phyloP scores from a whole-genome alignment of 2,888 invertebrate genomes.

The Danaus chrysippus region DNA sequence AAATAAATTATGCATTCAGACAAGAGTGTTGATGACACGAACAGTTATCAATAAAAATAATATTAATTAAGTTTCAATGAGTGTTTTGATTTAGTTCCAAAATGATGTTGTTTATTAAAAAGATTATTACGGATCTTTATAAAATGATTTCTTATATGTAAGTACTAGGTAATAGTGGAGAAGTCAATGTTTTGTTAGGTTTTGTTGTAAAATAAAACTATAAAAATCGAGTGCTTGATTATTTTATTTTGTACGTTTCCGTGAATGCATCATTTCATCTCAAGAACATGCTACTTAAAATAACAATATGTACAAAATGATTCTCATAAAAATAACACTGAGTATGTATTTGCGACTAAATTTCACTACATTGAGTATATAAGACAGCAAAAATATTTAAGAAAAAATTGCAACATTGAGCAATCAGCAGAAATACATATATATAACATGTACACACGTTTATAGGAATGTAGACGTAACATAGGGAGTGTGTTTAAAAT shows the following conservation, averaged over 20 bases:
- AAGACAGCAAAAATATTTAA: conserved; percentile 37
- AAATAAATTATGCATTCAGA: too few species aligned
- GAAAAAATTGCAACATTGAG: conserved; percentile 23
- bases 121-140: too few species aligned
- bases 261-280: conserved; percentile 61
- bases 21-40: too few species aligned
- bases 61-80: too few species aligned
- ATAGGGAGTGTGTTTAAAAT: not conserved
- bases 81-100: too few species aligned
- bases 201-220: conserved; percentile 41
- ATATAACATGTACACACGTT: not conserved
- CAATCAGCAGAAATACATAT: conserved; percentile 15
- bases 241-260: conserved; percentile 74
- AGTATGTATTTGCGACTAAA: conserved; percentile 64
- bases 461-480: too few species aligned
- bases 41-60: too few species aligned
- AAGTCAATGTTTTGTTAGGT: not conserved
- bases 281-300: conserved; percentile 45
- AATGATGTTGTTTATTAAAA: too few species aligned
- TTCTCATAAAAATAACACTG: conserved; percentile 44
- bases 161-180: too few species aligned
- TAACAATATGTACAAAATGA: conserved; percentile 40
- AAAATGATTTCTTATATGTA: too few species aligned
- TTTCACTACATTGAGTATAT: conserved; percentile 58
- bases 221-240: conserved; percentile 65